A percentile compares a stretch with the other conserved stretches of the same genome.
These are phyloP conservation scores for Uloborus diversus DNA, from an alignment of 1,140 invertebrate genomes.

Conservation along the genomic window DNA sequence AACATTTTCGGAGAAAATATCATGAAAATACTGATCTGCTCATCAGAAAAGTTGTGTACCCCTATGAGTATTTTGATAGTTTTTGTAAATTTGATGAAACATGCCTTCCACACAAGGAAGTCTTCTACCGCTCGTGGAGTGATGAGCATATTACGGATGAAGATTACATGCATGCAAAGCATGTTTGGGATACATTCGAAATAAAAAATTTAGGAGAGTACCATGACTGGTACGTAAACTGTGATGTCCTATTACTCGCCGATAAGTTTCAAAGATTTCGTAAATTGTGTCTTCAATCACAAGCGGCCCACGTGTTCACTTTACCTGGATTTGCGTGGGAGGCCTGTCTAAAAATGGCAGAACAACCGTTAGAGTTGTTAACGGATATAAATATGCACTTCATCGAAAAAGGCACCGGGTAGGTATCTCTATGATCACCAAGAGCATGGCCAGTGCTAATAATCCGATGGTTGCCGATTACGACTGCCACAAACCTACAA, in stretches of 20 bases:
- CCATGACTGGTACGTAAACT: slow-evolving; percentile 58
- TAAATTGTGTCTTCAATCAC: slow-evolving; percentile 12
- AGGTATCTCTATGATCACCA: too few relatives aligned
- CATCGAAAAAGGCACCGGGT: too few relatives aligned
- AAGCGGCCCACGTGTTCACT: not conserved
- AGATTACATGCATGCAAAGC: slow-evolving; percentile 59
- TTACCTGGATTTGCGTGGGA: too few relatives aligned
- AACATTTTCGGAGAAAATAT: slow-evolving; percentile 52
- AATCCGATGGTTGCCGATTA: too few relatives aligned
- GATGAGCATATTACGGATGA: slow-evolving; percentile 42
- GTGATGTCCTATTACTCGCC: slow-evolving; percentile 57
- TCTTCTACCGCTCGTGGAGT: slow-evolving; percentile 58
- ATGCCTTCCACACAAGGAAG: slow-evolving; percentile 58
- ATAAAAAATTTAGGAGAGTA: slow-evolving; percentile 59
- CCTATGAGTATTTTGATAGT: slow-evolving; percentile 60
- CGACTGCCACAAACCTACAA: too few relatives aligned
- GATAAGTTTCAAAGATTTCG: slow-evolving; percentile 60
- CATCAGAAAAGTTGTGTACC: slow-evolving; percentile 59
- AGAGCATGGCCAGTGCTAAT: too few relatives aligned
- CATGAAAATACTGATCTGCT: slow-evolving; percentile 49
- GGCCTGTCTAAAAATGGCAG: not conserved
- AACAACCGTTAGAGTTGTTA: too few relatives aligned
- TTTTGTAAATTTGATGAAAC: slow-evolving; percentile 59
- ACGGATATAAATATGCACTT: too few relatives aligned
- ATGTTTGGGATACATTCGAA: slow-evolving; percentile 56